Base-by-base conservation (phyloP, 2,888 invertebrate genomes). In the Epistrophe eligans region DNA sequence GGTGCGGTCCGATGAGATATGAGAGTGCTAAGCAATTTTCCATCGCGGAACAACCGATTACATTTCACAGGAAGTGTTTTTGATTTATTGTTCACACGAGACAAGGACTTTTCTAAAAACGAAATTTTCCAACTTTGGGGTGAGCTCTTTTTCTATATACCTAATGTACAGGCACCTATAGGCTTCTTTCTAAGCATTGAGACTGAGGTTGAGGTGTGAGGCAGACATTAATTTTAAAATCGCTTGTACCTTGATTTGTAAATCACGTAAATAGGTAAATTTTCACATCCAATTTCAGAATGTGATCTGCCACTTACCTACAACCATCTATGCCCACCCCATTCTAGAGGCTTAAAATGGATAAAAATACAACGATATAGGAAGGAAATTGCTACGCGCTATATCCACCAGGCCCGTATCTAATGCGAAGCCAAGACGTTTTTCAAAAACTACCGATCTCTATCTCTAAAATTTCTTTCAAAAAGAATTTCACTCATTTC, bases 11-110 rank as follows among this genome's bases (percentile, higher is more conserved):
- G 52, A 76, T 83, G 79, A 83, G 76, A 79, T 83, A 83, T 79
- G 79, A 76, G 67, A 76, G 60, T 72, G 43, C 50, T 71, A 79
- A 83, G 83, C 79, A 83, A 83, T 79, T 83, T 87, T 76, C 79
- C 67, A 83, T 76, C 72, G 72, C 83, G 79, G 72, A 83, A 79
- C 87, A 76, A 79, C 52, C 83, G 83, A 87, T 87, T 83, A 87
- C 83, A 83, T 82, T 82, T 87, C 79, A 76, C 76, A 79, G 79
- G 76, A 85, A 82, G 76, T 76, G 55, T 79, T 83, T 87, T 82
- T 87, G 87, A 87, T 87, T 87, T 87, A 87, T 87, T 76, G 76
- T 66, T 50, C 79, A 87, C 74, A 76, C 79, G 83, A 83, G 87
- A 72, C 79, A 60, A 71, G 57, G 38, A 52, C 71, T 60, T 71